Percentiles rank a stretch among this genome's conserved stretches.
Conservation (phyloP, 2,113 vertebrate species). For the Xenotilapia flavipinnis region DNA sequence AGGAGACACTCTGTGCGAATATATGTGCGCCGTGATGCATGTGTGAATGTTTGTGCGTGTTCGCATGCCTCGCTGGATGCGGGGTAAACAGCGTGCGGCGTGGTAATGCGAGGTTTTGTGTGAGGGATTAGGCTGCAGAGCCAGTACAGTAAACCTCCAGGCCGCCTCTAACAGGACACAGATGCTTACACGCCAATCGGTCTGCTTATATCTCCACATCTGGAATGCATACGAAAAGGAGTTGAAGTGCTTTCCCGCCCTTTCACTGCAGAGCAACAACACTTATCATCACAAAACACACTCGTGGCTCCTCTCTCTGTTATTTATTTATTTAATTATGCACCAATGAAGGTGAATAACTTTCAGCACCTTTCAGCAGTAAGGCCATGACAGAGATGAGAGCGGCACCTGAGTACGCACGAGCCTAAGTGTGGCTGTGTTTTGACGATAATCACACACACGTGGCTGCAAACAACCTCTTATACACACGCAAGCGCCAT, state of each 20-base stretch:
- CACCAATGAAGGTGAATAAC: background rate
- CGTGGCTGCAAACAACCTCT: background rate
- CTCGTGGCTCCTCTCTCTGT: background rate
- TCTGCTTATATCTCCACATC: slow-evolving; percentile 19
- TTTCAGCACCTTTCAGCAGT: background rate
- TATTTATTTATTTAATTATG: background rate
- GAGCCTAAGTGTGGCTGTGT: background rate
- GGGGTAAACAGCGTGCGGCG: background rate
- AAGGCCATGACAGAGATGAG: background rate
- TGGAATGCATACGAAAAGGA: slow-evolving; percentile 5
- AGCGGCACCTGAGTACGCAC: background rate
- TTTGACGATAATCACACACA: background rate
- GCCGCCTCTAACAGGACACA: background rate
- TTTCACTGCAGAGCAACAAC: background rate
- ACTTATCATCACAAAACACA: slow-evolving; percentile 38
- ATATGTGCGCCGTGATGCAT: background rate
- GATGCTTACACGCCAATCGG: background rate
- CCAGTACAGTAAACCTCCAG: background rate
- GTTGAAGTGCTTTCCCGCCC: background rate
- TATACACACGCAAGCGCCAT: background rate
- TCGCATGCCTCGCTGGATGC: background rate
- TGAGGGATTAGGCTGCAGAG: background rate
- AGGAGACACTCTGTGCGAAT: background rate
- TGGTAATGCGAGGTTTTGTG: background rate
- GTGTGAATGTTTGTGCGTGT: background rate